Conservation (phyloP, 2,113 vertebrate genomes). For the Prinia subflava region DNA sequence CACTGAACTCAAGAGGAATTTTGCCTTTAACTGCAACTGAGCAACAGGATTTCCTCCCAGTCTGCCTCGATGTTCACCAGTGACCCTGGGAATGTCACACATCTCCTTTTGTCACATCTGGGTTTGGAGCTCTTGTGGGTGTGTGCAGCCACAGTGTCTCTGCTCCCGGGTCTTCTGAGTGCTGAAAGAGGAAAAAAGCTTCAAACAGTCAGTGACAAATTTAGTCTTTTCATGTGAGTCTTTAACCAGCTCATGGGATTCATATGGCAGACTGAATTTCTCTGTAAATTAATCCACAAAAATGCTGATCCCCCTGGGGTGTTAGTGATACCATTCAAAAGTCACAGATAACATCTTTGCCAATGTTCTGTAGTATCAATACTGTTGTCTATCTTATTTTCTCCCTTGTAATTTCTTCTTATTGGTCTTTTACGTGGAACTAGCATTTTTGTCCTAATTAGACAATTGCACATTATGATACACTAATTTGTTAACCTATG, state of each 20-base stretch:
- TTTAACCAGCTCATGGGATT: background rate
- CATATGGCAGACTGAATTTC: background rate
- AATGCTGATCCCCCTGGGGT: background rate
- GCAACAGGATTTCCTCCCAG: background rate
- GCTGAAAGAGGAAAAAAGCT: background rate
- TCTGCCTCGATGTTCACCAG: background rate
- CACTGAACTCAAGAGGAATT: background rate
- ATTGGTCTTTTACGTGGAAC: conserved; percentile 64
- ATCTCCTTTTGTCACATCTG: background rate
- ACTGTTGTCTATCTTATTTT: conserved; percentile 12
- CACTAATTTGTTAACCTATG: conserved; percentile 79
- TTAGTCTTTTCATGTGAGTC: background rate
- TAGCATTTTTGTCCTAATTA: conserved; percentile 74
- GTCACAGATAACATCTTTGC: conserved; percentile 38
- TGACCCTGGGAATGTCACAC: background rate
- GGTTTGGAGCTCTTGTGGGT: background rate
- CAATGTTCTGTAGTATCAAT: background rate
- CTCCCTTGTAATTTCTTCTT: conserved; percentile 43
- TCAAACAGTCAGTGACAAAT: background rate
- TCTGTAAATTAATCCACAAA: conserved; percentile 27
- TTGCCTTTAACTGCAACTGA: background rate
- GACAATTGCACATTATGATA: conserved; percentile 75
- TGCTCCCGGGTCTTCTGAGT: background rate
- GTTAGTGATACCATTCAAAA: conserved; percentile 8
- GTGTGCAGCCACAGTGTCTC: background rate